Evolutionary conservation across 2,888 invertebrate genomes (phyloP).

Genomic region (Stegophylla sp.): DNA sequence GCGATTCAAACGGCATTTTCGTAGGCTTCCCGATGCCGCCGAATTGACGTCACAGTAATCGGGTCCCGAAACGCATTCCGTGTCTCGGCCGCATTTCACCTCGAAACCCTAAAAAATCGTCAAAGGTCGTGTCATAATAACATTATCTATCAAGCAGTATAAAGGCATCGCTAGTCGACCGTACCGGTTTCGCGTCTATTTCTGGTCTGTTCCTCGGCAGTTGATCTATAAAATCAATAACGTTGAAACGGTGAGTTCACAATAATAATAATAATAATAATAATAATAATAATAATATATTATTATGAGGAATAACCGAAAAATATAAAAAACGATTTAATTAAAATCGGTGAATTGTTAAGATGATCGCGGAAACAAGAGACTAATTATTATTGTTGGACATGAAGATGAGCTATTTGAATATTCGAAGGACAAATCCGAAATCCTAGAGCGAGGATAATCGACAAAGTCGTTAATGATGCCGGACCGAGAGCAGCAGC

Average conservation of each 20-base stretch:
- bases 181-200: slow-evolving; percentile 8
- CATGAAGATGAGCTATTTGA: too few relatives aligned
- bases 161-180: background rate
- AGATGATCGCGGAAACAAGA: background rate
- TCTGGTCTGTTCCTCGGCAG: background rate
- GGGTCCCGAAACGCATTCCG: slow-evolving; percentile 14
- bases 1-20: slow-evolving; percentile 13
- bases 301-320: too few relatives aligned
- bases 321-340: too few relatives aligned
- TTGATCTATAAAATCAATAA: background rate
- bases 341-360: background rate
- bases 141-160: background rate
- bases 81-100: background rate
- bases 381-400: too few relatives aligned
- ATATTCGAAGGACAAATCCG: too few relatives aligned
- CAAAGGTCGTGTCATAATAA: background rate
- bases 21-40: background rate
- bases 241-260: too few relatives aligned
- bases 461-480: too few relatives aligned
- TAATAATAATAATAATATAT: too few relatives aligned
- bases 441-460: too few relatives aligned
- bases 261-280: background rate
- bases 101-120: background rate
- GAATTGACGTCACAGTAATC: background rate
- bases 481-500: too few relatives aligned